A percentile compares a stretch with the other conserved stretches of the same genome.
phyloP scores from a whole-genome alignment of 1,140 invertebrate species.

The Zaprionus davidi region DNA sequence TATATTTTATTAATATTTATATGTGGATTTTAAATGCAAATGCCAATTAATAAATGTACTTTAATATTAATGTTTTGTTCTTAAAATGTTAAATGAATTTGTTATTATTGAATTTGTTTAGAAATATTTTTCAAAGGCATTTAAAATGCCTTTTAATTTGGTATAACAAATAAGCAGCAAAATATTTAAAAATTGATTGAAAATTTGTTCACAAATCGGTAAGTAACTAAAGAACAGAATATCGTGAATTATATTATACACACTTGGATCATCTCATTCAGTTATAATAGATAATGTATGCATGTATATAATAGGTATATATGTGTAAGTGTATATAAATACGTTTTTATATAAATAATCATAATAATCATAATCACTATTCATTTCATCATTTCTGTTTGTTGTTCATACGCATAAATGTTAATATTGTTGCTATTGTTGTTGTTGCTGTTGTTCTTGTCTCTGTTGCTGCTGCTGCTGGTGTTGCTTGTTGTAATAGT shows the following conservation, averaged over 20 bases:
- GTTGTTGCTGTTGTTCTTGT: conserved; percentile 50
- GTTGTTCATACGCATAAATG: conserved; percentile 60
- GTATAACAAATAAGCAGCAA: conserved; percentile 65
- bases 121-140: conserved; percentile 59
- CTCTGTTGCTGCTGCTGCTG: conserved; percentile 48
- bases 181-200: conserved; percentile 7
- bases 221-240: conserved; percentile 7
- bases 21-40: conserved; percentile 65
- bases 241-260: conserved; percentile 58
- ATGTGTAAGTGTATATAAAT: conserved; percentile 64
- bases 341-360: conserved; percentile 81
- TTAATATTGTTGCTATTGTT: conserved; percentile 73
- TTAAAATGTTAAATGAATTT: conserved; percentile 28
- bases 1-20: conserved; percentile 39
- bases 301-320: conserved; percentile 64
- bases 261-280: conserved; percentile 37
- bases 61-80: conserved; percentile 35
- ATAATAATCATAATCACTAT: conserved; percentile 68
- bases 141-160: conserved; percentile 71
- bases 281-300: conserved; percentile 51
- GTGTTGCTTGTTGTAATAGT: conserved; percentile 72
- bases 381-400: conserved; percentile 67
- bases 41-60: conserved; percentile 53
- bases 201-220: conserved; percentile 1
- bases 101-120: conserved; percentile 12